Base-by-base conservation (phyloP, 2,797 vertebrate genomes). In the Lates japonicus region DNA sequence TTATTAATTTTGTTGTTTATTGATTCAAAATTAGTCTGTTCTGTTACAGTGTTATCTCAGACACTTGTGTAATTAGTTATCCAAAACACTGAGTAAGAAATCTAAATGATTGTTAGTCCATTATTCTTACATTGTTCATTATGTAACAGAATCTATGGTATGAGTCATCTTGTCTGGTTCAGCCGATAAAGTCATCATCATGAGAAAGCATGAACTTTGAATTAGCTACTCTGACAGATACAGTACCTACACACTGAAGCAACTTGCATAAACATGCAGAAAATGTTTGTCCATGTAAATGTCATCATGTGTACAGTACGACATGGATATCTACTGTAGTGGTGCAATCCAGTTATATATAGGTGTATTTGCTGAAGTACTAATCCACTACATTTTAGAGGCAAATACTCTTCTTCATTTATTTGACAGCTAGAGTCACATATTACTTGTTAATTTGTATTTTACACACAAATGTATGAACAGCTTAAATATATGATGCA, bases 151-250 rank as follows among this genome's bases (percentile, higher is more conserved):
- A 13, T 65, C 46, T 49, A 0, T 25, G 5, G 6, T 5, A 29
- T 63, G 61, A 62, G 19, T 58, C 19, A n/a, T 63, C 62, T 58
- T 54, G 62, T 67, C 39, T 57, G 42, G 37, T 44, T 57, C 49
- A 33, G 77, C 52, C n/a, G 16, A 64, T 58, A 19, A 65, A 80
- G 51, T 44, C 31, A n/a, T 64, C 35, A 16, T 41, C 46, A 33
- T 35, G 44, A 39, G 58, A 25, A 70, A 49, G 55, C 31, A 20
- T 49, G 25, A 61, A 70, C 78, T 25, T 55, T 20, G 60, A 78
- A 64, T 42, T 13, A 49, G 39, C 14, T 39, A 54, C 46, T 64
- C 16, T 48, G 67, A 60, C 33, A 62, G 57, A 72, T 62, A 6
- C 39, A 39, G 7, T 39, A 74, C 42, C 35, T 42, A 46, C 6